Evolutionary conservation across 1,140 invertebrate species (phyloP).

Genomic region (Macrocentrus cingulum): DNA sequence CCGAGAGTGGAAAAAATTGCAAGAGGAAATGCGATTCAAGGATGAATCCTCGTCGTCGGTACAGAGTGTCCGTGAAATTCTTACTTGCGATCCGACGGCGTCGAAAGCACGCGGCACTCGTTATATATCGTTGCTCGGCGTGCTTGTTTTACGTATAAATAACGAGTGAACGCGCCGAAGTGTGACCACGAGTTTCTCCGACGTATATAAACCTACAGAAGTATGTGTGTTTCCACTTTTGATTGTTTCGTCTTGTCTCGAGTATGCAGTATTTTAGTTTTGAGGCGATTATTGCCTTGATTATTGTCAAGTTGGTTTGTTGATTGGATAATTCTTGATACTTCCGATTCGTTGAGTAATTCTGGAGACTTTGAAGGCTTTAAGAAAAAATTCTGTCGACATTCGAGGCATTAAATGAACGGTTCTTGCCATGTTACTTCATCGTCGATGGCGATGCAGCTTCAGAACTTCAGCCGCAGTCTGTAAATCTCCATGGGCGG

Average conservation of each 20-base stretch:
- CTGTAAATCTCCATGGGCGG: constrained; percentile 11
- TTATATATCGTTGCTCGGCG: neutral
- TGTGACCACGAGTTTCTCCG: constrained; percentile 6
- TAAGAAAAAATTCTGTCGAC: neutral
- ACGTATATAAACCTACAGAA: neutral
- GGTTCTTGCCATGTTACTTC: constrained; percentile 5
- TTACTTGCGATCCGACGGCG: constrained; percentile 23
- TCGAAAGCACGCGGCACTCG: constrained; percentile 19
- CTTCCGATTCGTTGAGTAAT: too few relatives aligned
- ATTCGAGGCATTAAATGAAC: neutral
- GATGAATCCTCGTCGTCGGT: constrained; percentile 7
- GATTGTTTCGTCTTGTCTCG: neutral
- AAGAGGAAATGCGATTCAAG: constrained; percentile 18
- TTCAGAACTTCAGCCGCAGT: neutral
- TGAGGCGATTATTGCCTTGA: too few relatives aligned
- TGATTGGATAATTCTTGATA: too few relatives aligned
- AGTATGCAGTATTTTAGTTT: neutral
- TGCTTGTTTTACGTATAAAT: constrained; percentile 20
- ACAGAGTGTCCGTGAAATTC: constrained; percentile 19
- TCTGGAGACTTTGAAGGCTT: too few relatives aligned
- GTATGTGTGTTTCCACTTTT: neutral
- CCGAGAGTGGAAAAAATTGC: neutral
- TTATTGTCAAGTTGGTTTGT: too few relatives aligned
- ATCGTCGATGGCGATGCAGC: constrained; percentile 1
- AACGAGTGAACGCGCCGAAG: constrained; percentile 11